Evolutionary conservation across 2,113 vertebrate genomes (phyloP).

Genomic region (Elachura formosa): DNA sequence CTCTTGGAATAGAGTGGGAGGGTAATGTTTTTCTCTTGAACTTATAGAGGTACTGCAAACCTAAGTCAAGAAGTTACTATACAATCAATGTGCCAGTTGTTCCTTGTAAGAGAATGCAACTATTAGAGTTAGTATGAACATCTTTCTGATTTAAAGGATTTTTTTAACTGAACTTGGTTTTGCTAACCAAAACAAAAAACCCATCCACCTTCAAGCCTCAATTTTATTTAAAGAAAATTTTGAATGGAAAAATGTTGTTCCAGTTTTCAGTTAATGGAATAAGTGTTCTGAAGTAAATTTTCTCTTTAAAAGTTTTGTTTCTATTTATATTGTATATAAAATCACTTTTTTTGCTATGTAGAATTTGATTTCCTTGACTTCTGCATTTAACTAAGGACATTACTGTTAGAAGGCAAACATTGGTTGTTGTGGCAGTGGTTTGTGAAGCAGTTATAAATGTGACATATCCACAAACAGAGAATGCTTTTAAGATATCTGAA

Average conservation of each 20-base stretch:
- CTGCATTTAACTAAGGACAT: neutral
- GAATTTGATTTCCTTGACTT: neutral
- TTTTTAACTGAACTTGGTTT: neutral
- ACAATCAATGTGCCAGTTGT: neutral
- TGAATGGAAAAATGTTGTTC: neutral
- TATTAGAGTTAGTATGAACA: neutral
- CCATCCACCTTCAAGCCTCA: neutral
- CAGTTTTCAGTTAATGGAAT: neutral
- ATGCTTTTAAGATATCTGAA: neutral
- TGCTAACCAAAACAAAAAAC: neutral
- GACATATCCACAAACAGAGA: neutral
- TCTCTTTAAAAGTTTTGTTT: neutral
- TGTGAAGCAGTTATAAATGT: neutral
- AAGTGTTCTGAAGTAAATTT: neutral
- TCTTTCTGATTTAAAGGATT: neutral
- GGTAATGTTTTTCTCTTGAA: neutral
- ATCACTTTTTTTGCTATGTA: neutral
- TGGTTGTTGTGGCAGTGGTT: neutral
- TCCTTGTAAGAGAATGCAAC: neutral
- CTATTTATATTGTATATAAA: neutral
- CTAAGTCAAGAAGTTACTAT: neutral
- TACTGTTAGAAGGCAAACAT: neutral
- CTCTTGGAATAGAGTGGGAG: neutral
- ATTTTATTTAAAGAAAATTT: neutral
- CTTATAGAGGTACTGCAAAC: neutral